phyloP scores from a whole-genome alignment of 2,797 vertebrate genomes.

The Helarctos malayanus region DNA sequence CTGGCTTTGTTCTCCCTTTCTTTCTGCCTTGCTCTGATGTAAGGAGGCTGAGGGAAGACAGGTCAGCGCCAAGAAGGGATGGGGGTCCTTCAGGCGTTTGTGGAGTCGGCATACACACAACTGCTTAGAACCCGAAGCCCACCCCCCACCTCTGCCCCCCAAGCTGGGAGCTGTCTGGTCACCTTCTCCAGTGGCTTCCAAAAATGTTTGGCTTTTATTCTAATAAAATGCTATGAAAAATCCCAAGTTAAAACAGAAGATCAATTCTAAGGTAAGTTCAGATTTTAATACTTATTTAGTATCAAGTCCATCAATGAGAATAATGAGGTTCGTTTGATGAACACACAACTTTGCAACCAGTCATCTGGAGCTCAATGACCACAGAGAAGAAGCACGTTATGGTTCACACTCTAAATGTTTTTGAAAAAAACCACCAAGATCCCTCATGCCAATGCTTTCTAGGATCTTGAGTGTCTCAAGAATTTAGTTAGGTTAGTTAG shows the following conservation, averaged over 20 bases:
- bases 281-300: background rate
- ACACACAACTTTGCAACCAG: background rate
- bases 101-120: background rate
- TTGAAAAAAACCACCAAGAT: background rate
- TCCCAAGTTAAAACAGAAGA: constrained; percentile 20
- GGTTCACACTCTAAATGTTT: background rate
- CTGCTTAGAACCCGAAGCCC: background rate
- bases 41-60: background rate
- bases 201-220: background rate
- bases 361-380: background rate
- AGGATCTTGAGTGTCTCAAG: background rate
- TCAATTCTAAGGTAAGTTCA: background rate
- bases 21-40: background rate
- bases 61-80: background rate
- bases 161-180: background rate
- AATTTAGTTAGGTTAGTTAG: background rate
- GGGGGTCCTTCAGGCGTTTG: background rate
- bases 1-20: background rate
- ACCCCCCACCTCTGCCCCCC: no score
- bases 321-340: background rate
- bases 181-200: background rate
- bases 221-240: constrained; percentile 49
- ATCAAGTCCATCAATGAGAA: background rate
- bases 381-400: background rate
- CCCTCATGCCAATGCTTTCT: background rate